Conservation (phyloP, 2,113 vertebrate genomes). For the Syrmaticus mikado region DNA sequence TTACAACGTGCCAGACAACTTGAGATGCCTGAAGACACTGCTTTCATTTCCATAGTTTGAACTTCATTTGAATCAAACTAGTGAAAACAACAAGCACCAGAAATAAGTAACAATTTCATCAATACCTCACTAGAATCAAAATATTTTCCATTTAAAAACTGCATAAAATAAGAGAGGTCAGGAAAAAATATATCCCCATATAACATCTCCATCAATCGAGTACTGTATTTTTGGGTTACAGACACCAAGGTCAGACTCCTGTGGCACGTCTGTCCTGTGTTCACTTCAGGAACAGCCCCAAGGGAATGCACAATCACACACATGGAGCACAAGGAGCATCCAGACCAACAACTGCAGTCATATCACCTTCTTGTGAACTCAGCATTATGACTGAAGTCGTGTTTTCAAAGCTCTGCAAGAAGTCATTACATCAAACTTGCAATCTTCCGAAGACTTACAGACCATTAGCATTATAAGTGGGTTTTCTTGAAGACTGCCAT, state of each 20-base stretch:
- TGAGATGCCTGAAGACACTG: neutral
- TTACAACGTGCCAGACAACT: neutral
- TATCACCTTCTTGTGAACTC: neutral
- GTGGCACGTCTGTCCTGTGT: neutral
- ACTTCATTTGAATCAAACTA: neutral
- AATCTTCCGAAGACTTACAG: neutral
- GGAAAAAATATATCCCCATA: rapidly evolving
- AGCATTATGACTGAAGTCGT: neutral
- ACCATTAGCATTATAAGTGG: neutral
- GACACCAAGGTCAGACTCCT: neutral
- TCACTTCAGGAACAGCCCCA: neutral
- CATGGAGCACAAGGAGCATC: neutral
- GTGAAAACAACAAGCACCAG: neutral
- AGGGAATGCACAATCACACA: neutral
- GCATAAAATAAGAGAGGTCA: neutral
- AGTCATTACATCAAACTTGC: neutral
- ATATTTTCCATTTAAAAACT: neutral
- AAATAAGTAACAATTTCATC: neutral
- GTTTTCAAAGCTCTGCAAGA: neutral
- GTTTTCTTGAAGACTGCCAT: neutral
- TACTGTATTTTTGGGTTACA: neutral
- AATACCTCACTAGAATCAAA: neutral
- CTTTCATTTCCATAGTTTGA: neutral
- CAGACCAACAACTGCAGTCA: neutral
- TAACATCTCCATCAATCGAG: neutral